Evolutionary conservation across 1,140 invertebrate genomes (phyloP).

Genomic region (Temnothorax curvispinosus): DNA sequence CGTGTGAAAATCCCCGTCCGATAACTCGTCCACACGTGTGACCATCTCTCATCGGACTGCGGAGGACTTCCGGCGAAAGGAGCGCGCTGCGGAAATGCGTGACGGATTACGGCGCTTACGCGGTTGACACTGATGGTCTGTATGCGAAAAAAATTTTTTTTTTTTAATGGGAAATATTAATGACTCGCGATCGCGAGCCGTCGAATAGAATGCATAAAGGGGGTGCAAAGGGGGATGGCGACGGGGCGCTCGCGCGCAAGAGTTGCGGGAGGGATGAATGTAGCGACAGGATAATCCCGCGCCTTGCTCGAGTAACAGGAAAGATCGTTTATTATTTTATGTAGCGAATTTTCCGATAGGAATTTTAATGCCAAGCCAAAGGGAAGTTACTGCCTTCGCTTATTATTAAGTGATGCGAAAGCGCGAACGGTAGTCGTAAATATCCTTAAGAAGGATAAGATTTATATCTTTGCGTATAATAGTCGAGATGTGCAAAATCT

Average conservation of each 20-base stretch:
- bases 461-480: neutral
- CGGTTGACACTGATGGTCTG: conserved; percentile 73
- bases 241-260: neutral
- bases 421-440: no score
- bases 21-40: neutral
- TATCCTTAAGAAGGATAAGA: neutral
- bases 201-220: neutral
- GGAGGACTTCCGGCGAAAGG: neutral
- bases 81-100: conserved; percentile 56
- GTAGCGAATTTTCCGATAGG: neutral
- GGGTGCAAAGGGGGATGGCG: neutral
- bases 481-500: neutral
- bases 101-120: conserved; percentile 49
- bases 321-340: neutral
- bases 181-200: neutral
- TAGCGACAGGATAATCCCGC: neutral
- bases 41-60: neutral
- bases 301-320: neutral
- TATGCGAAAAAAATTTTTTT: conserved; percentile 49
- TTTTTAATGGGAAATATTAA: no score
- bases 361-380: neutral
- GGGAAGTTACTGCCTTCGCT: neutral
- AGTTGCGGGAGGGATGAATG: neutral
- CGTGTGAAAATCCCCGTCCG: neutral
- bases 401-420: neutral